Percentiles rank a stretch among this genome's conserved stretches.
Conservation (phyloP, 2,888 invertebrate species). For the Alsophila aescularia region DNA sequence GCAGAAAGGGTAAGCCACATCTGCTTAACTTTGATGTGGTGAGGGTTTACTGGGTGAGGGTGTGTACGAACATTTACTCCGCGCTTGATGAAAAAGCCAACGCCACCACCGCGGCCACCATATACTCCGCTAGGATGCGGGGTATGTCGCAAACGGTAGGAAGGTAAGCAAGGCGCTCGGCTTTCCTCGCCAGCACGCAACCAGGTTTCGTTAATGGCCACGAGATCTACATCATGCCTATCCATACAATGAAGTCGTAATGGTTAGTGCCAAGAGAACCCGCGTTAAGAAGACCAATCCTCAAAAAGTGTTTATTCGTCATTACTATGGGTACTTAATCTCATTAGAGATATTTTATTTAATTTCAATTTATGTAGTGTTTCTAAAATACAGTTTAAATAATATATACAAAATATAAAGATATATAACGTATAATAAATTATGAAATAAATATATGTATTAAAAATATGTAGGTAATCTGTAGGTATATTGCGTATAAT, state of each 20-base stretch:
- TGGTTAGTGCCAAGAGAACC: background rate
- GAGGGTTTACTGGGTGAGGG: background rate
- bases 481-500: too few relatives aligned
- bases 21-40: constrained; percentile 8
- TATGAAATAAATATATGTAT: too few relatives aligned
- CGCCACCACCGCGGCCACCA: constrained; percentile 22
- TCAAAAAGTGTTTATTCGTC: too few relatives aligned
- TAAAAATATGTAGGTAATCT: too few relatives aligned
- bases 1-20: constrained; percentile 19
- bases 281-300: constrained; percentile 5
- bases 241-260: background rate
- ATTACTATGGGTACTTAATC: too few relatives aligned
- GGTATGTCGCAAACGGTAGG: background rate
- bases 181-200: background rate
- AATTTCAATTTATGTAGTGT: too few relatives aligned
- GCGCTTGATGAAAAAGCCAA: constrained; percentile 31
- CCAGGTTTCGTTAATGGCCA: background rate
- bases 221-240: background rate
- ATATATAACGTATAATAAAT: too few relatives aligned
- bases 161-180: background rate
- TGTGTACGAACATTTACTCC: background rate
- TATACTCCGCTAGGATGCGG: background rate
- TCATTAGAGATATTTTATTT: too few relatives aligned
- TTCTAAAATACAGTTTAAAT: too few relatives aligned
- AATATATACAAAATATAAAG: too few relatives aligned